phyloP scores from a whole-genome alignment of 2,888 invertebrate genomes.

The Heliconius cydno region DNA sequence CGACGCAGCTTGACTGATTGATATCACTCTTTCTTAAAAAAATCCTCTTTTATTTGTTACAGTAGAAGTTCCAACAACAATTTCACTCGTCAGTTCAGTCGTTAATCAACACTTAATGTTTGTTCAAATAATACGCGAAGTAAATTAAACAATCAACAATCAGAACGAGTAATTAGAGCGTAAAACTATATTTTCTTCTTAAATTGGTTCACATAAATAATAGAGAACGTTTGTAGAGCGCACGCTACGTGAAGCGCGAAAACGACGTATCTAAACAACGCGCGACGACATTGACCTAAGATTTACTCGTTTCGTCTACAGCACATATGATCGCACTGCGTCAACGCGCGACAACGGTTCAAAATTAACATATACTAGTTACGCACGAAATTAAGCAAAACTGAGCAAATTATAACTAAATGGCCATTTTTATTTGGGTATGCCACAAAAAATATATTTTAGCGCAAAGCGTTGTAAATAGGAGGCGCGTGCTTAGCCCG shows the following conservation, averaged over 20 bases:
- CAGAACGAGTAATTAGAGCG: conserved; percentile 27
- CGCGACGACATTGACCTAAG: conserved; percentile 59
- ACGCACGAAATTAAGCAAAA: conserved; percentile 45
- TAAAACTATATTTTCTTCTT: conserved; percentile 33
- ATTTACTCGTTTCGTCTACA: conserved; percentile 52
- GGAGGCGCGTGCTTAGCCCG: conserved; percentile 72
- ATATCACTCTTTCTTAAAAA: conserved; percentile 28
- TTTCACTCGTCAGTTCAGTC: conserved; percentile 7
- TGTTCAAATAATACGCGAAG: conserved; percentile 14
- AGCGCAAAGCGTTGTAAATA: conserved; percentile 61
- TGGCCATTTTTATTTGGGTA: background rate
- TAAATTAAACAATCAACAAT: background rate
- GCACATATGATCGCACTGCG: conserved; percentile 71
- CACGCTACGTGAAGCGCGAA: conserved; percentile 45
- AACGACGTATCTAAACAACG: conserved; percentile 55
- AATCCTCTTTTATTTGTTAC: background rate
- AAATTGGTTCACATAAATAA: conserved; percentile 33
- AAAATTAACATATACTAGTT: conserved; percentile 31
- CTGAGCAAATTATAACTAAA: conserved; percentile 38
- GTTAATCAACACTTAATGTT: background rate
- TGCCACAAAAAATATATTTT: conserved; percentile 37
- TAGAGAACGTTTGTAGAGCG: conserved; percentile 27
- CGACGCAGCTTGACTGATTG: conserved; percentile 74
- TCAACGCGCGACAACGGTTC: conserved; percentile 51
- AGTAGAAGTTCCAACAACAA: background rate